phyloP scores from a whole-genome alignment of 2,888 invertebrate species.

The Pocota personata region DNA sequence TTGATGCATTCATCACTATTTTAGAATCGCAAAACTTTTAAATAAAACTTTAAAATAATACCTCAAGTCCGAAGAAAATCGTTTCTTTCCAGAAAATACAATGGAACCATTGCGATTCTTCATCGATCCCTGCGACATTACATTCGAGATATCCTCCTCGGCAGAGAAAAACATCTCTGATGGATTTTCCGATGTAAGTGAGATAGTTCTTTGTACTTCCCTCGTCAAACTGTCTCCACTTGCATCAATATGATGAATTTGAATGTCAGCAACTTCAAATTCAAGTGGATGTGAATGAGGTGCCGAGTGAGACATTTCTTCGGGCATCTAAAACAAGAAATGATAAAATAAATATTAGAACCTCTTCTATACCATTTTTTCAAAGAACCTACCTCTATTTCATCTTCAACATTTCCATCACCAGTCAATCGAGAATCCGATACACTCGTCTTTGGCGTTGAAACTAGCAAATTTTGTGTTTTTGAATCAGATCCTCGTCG shows the following conservation, averaged over 20 bases:
- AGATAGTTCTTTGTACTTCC: slow-evolving; percentile 89
- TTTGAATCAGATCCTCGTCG: slow-evolving; percentile 84
- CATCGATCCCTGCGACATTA: slow-evolving; percentile 80
- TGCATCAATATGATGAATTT: slow-evolving; percentile 76
- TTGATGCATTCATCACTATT: too few species aligned
- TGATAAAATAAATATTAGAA: not conserved
- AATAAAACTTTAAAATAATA: slow-evolving; percentile 55
- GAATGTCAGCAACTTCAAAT: slow-evolving; percentile 82
- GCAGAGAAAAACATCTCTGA: slow-evolving; percentile 97
- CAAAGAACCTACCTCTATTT: slow-evolving; percentile 82
- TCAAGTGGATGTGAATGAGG: slow-evolving; percentile 82
- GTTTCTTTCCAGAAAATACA: slow-evolving; percentile 81
- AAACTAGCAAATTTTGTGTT: slow-evolving; percentile 82
- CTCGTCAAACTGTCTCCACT: slow-evolving; percentile 80
- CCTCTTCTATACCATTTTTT: not conserved
- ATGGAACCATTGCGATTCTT: slow-evolving; percentile 81
- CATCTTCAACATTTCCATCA: slow-evolving; percentile 83
- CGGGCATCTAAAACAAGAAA: slow-evolving; percentile 78
- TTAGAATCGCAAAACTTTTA: too few species aligned
- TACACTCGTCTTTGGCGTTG: slow-evolving; percentile 91
- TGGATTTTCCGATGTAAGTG: slow-evolving; percentile 94
- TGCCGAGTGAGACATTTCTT: slow-evolving; percentile 83
- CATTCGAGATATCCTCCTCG: slow-evolving; percentile 90
- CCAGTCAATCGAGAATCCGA: slow-evolving; percentile 93
- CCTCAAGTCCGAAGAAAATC: slow-evolving; percentile 83